Percentiles rank a stretch among this genome's conserved stretches.
These are phyloP conservation scores for Tinea pellionella DNA, from an alignment of 2,888 invertebrate species.

Conservation along the genomic window DNA sequence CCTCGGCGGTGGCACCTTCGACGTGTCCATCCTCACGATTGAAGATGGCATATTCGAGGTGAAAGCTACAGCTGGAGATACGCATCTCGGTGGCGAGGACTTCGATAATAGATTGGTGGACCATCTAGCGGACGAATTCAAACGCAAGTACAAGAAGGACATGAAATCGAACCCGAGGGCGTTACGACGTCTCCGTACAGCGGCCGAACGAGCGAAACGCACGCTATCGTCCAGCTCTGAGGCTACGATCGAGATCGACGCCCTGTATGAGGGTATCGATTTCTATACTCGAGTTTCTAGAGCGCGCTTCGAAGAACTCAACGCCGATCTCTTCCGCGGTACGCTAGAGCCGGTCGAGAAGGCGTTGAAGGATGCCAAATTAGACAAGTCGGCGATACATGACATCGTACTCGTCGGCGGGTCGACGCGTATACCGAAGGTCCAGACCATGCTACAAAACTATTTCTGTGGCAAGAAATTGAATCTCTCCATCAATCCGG, in stretches of 20 bases:
- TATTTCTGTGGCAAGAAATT: slow-evolving; percentile 76
- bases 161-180: slow-evolving; percentile 68
- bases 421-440: slow-evolving; percentile 83
- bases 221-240: slow-evolving; percentile 81
- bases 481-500: slow-evolving; percentile 75
- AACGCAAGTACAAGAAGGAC: slow-evolving; percentile 73
- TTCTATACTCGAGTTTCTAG: slow-evolving; percentile 75
- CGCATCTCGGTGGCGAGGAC: slow-evolving; percentile 86
- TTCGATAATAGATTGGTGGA: slow-evolving; percentile 73
- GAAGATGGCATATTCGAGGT: slow-evolving; percentile 85
- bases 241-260: slow-evolving; percentile 80
- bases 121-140: slow-evolving; percentile 76
- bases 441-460: slow-evolving; percentile 78
- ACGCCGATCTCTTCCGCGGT: slow-evolving; percentile 75
- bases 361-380: slow-evolving; percentile 79
- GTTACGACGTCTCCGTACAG: slow-evolving; percentile 74
- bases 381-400: slow-evolving; percentile 78
- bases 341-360: slow-evolving; percentile 83
- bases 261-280: slow-evolving; percentile 78
- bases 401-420: slow-evolving; percentile 87
- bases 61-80: slow-evolving; percentile 86
- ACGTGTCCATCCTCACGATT: slow-evolving; percentile 82
- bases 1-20: slow-evolving; percentile 72
- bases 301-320: slow-evolving; percentile 82
- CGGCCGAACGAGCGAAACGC: slow-evolving; percentile 81